Percentiles rank a stretch among this genome's conserved stretches.
Evolutionary conservation across 2,888 invertebrate species (phyloP).

Genomic region (Calephelis perditalis): DNA sequence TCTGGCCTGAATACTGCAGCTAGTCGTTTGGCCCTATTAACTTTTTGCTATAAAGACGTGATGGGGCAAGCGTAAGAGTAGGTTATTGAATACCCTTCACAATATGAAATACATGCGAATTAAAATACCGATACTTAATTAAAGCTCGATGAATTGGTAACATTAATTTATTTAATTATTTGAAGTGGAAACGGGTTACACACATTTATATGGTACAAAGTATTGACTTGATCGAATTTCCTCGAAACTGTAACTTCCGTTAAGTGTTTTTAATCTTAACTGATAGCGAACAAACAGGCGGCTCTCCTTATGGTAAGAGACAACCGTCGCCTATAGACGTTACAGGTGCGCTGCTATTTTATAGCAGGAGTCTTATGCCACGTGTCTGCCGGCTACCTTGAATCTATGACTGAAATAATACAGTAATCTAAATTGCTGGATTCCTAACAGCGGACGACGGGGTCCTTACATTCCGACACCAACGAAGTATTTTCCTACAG

Average conservation of each 20-base stretch:
- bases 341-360: too few species aligned
- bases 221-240: neutral
- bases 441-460: too few species aligned
- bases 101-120: slow-evolving; percentile 9
- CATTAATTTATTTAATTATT: slow-evolving; percentile 5
- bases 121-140: slow-evolving; percentile 11
- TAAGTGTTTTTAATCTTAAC: too few species aligned
- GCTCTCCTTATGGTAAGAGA: too few species aligned
- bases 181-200: neutral
- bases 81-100: slow-evolving; percentile 12
- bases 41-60: slow-evolving; percentile 24
- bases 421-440: too few species aligned
- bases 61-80: slow-evolving; percentile 25
- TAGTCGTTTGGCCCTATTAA: slow-evolving; percentile 10
- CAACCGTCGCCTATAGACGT: too few species aligned
- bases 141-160: slow-evolving; percentile 3
- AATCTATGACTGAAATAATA: too few species aligned
- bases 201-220: neutral
- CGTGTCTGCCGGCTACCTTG: too few species aligned
- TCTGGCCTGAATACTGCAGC: slow-evolving; percentile 8
- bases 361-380: too few species aligned
- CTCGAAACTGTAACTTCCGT: slow-evolving; percentile 9
- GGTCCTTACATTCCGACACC: too few species aligned
- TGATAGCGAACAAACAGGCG: too few species aligned
- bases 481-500: too few species aligned